Evolutionary conservation across 2,113 vertebrate species (phyloP).

Genomic region (Mohoua ochrocephala): DNA sequence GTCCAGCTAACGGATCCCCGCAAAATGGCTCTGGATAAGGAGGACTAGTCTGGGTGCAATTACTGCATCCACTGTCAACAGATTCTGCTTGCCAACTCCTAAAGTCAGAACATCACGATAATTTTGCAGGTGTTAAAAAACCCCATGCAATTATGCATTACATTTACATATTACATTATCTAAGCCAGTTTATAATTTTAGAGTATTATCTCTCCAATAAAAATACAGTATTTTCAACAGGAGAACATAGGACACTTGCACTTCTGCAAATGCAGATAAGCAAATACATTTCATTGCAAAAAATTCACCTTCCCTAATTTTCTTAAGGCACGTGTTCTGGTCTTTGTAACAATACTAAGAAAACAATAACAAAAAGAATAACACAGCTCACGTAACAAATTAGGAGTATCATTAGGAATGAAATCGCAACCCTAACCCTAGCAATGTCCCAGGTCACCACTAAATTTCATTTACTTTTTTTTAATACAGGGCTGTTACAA

Average conservation of each 20-base stretch:
- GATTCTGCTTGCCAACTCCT: constrained; percentile 98
- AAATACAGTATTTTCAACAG: neutral
- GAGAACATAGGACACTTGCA: neutral
- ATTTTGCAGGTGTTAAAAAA: neutral
- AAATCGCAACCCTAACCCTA: neutral
- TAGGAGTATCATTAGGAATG: neutral
- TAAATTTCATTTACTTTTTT: neutral
- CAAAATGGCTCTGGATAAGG: constrained; percentile 80
- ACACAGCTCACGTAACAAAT: neutral
- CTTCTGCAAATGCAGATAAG: neutral
- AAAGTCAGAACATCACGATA: neutral
- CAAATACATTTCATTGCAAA: neutral
- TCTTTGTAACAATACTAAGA: neutral
- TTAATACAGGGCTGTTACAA: neutral
- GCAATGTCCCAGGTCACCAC: neutral
- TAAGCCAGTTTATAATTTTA: neutral
- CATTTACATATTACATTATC: neutral
- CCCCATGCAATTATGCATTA: rapidly evolving
- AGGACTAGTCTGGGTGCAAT: constrained; percentile 82
- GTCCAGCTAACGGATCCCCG: constrained; percentile 65
- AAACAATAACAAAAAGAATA: neutral
- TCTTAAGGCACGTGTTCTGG: neutral
- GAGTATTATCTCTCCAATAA: neutral
- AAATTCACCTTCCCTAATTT: neutral
- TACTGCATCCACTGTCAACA: constrained; percentile 92